These are phyloP conservation scores for Dipodomys stephensi DNA, from an alignment of 2,113 vertebrate genomes.

Conservation along the genomic window DNA sequence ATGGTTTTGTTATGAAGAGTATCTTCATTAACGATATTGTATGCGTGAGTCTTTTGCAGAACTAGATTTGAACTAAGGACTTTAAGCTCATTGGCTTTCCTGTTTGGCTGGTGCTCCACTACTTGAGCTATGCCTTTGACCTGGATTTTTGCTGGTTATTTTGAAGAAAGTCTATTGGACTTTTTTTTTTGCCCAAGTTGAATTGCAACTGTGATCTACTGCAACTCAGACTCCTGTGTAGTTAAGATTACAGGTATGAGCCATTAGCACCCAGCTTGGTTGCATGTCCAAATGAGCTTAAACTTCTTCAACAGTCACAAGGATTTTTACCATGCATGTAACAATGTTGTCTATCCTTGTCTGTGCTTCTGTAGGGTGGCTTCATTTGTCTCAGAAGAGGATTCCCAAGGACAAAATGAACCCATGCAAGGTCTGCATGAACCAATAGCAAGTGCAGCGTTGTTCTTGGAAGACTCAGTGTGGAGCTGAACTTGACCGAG, in stretches of 20 bases:
- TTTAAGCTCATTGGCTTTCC: too few species aligned
- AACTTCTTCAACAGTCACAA: background rate
- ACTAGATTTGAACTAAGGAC: too few species aligned
- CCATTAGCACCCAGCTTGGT: too few species aligned
- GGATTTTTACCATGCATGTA: fast-evolving
- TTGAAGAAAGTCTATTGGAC: too few species aligned
- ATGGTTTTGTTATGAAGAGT: background rate
- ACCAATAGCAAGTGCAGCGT: background rate
- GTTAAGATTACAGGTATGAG: too few species aligned
- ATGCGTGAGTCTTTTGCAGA: background rate
- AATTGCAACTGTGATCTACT: too few species aligned
- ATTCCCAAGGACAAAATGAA: background rate
- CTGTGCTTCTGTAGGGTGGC: background rate
- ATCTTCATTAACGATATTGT: background rate
- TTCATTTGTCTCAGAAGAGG: background rate
- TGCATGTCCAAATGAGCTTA: too few species aligned
- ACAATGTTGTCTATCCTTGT: background rate
- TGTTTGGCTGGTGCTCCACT: too few species aligned
- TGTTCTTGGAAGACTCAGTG: background rate
- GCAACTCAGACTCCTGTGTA: too few species aligned
- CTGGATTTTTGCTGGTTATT: background rate
- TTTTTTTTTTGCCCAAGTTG: too few species aligned
- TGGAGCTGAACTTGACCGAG: background rate
- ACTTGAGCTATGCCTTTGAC: background rate
- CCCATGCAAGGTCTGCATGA: background rate